phyloP scores from a whole-genome alignment of 2,888 invertebrate species.

The Andrena minutula region DNA sequence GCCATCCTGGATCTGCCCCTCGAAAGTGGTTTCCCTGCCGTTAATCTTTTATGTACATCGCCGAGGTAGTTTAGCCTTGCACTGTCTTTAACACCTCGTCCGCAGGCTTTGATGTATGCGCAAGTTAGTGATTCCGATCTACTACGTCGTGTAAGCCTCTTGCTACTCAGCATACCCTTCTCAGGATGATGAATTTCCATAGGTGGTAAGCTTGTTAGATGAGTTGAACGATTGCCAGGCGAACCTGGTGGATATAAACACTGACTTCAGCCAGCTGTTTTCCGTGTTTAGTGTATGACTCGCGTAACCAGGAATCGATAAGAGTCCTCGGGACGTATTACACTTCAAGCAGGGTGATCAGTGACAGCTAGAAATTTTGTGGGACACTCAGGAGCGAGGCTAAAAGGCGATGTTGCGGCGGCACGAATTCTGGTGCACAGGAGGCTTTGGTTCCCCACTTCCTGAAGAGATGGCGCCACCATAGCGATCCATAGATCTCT shows the following conservation, averaged over 20 bases:
- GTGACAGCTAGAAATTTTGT: conserved; percentile 46
- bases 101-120: too few species aligned
- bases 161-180: too few species aligned
- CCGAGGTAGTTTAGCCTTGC: conserved; percentile 5
- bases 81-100: neutral
- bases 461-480: conserved; percentile 81
- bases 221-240: neutral
- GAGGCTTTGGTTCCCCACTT: conserved; percentile 65
- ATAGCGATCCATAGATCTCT: conserved; percentile 47
- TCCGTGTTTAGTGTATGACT: conserved; percentile 26
- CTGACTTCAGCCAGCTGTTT: conserved; percentile 9
- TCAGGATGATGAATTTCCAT: conserved; percentile 6
- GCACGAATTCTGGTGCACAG: conserved; percentile 42
- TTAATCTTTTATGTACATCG: too few species aligned
- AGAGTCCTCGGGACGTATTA: conserved; percentile 48
- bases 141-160: too few species aligned
- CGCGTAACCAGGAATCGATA: conserved; percentile 53
- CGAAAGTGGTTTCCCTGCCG: too few species aligned
- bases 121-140: too few species aligned
- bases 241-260: neutral
- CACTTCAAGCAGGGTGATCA: conserved; percentile 62
- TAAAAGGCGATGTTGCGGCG: conserved; percentile 40
- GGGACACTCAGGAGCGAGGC: conserved; percentile 59
- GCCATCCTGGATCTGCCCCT: too few species aligned
- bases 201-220: neutral